Evolutionary conservation across 2,888 invertebrate genomes (phyloP), one percentile per base, ranked within the genome.

Genomic region (Biston stratarius): DNA sequence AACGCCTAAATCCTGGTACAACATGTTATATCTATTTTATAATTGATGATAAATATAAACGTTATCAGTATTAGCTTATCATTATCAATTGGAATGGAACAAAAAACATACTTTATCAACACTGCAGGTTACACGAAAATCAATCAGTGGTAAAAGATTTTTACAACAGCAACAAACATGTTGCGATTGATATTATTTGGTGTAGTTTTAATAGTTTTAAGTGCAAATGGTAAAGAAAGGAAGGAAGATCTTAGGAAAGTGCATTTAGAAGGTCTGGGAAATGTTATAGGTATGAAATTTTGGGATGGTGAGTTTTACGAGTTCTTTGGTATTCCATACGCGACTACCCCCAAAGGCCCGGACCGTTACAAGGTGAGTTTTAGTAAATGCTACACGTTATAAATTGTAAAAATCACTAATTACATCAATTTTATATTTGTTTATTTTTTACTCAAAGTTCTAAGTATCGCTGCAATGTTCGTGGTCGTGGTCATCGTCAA

Each of bases 301-400:
- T 93, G 92, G 93, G 83, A 89, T 78, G 93, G 91, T 0, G 91
- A 92, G 53, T 91, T 83, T 61, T 90, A 85, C 74, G 91, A 92
- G 63, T 94, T 91, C 61, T 91, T 81, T 59, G 91, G 92, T 5
- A 74, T 94, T 0, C 92, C 92, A 0, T 94, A 91, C 66, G 93
- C 93, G 0, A 84, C 76, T 1, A 85, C 74, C 0, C 93, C 93
- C 0, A 87, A 76, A 33, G 93, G 92, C 9, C 72, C 83, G 34
- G 89, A 94, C 61, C 79, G 77, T 38, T 94, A 79, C 79, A 89
- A 93, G 89, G 93, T 94, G 45, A 74, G 72, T 69, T 48, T 9
- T 40, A 10, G 5, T 47, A 40, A 14, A 14, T 55, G 47, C 45
- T 12, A 44, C 0, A 44, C 1, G 24, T 24, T 24, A 24, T 3